A percentile compares a stretch with the other conserved stretches of the same genome.
phyloP scores from a whole-genome alignment of 2,888 invertebrate genomes.

The Pachydiplax longipennis region DNA sequence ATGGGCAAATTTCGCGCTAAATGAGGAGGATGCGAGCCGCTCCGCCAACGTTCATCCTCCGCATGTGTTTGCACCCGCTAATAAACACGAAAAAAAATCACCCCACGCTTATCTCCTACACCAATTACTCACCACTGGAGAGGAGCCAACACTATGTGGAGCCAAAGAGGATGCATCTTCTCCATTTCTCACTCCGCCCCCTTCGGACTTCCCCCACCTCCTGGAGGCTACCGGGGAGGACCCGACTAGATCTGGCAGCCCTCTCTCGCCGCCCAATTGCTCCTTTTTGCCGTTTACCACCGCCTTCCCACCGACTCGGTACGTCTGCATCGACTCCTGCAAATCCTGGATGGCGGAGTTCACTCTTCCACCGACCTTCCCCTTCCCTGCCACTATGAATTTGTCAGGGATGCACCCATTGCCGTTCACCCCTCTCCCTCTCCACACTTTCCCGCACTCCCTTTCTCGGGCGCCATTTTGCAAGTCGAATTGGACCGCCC shows the following conservation, averaged over 20 bases:
- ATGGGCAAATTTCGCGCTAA: not conserved
- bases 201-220: constrained; percentile 10
- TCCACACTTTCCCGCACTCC: not conserved
- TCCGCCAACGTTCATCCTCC: not conserved
- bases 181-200: not conserved
- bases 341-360: constrained; percentile 8
- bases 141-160: constrained; percentile 16
- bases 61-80: not conserved
- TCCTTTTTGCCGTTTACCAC: not conserved
- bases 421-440: not conserved
- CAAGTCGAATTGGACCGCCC: not conserved
- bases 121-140: constrained; percentile 27
- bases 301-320: not conserved
- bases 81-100: not conserved
- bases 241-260: not conserved
- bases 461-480: not conserved
- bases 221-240: constrained; percentile 8
- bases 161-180: not conserved
- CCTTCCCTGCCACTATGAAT: not conserved
- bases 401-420: not conserved
- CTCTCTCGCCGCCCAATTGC: not conserved
- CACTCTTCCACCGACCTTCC: not conserved
- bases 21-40: not conserved
- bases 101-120: not conserved
- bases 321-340: constrained; percentile 8